A percentile compares a stretch with the other conserved stretches of the same genome.
Evolutionary conservation across 30 jellyfish, hydroid and myxozoan species (phyloP).

Genomic region (Morbakka virulenta): DNA sequence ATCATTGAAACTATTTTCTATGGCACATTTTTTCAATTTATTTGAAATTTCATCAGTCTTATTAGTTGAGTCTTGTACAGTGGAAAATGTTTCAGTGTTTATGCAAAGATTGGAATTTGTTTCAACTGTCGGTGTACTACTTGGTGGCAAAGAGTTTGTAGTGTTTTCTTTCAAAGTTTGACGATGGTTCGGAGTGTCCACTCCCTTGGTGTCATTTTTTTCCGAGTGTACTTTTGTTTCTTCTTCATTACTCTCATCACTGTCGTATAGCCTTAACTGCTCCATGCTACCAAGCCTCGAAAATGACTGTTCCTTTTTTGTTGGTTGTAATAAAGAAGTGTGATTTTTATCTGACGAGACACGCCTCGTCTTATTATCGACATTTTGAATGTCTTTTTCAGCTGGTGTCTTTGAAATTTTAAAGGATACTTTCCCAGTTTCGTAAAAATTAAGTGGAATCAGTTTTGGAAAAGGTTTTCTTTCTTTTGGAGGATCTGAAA

Average conservation of each 20-base stretch:
- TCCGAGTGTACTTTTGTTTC: not conserved
- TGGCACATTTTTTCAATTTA: not conserved
- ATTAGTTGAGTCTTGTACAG: not conserved
- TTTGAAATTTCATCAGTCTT: not conserved
- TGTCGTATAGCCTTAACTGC: not conserved
- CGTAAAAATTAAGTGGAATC: not conserved
- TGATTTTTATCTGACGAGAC: not conserved
- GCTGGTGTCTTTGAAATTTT: not conserved
- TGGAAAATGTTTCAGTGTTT: not conserved
- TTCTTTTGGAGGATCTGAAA: too few relatives aligned
- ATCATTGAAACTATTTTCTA: not conserved
- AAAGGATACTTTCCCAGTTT: not conserved
- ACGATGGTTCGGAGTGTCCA: not conserved
- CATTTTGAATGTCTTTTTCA: constrained; percentile 29
- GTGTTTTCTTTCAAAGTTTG: not conserved
- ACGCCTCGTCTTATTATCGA: constrained; percentile 6
- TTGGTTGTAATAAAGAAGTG: not conserved
- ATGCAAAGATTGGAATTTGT: not conserved
- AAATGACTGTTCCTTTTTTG: not conserved
- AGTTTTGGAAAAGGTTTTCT: not conserved
- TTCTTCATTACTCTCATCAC: not conserved
- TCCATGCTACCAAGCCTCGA: not conserved
- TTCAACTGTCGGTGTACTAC: not conserved
- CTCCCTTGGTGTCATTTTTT: not conserved
- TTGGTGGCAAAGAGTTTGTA: not conserved